Base-by-base conservation (phyloP, 2,113 vertebrate genomes). In the Hydrolagus affinis region DNA sequence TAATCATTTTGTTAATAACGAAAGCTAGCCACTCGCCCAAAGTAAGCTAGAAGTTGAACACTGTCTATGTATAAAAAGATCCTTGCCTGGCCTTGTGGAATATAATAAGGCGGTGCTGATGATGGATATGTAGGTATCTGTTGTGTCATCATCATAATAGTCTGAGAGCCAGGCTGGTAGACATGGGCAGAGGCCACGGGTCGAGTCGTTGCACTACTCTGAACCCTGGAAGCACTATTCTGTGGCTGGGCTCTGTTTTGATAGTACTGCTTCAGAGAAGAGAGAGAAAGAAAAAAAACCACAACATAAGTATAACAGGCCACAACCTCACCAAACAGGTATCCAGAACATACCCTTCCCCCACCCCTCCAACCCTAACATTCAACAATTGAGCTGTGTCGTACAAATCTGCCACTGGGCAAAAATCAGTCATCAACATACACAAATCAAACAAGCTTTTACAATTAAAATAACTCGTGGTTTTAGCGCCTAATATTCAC, bases 71-170 rank as follows among this genome's bases (percentile, higher is more conserved):
- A 64, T 30, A 72, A 28, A n/a, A 83, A 66, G 25, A 10, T n/a
- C 87, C 92, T 92, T 92, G 98, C 97, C 96, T 98, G 96, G 93
- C 94, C 94, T 85, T 90, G 87, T 0, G 94, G 93, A 91, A 98
- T 96, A 90, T 97, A 97, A 92, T 96, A 98, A 87, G 93, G 88
- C 0, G 96, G 92, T 88, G 94, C 95, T 91, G 97, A 96, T 86
- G 96, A 95, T 89, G 93, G 94, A 88, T 95, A 88, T 89, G 98
- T 97, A 87, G 96, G 92, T 88, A 97, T 91, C 71, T 88, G 90
- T 91, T 98, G 97, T 87, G 96, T 95, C 78, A 96, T 95, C 91
- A 98, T 98, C 96, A 99, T 96, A 96, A 98, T 97, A 94, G 98
- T 96, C 91, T 97, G 97, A 91, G 97, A 97, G 90, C 95, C 94